These are phyloP conservation scores for Aramus guarauna DNA, from an alignment of 2,113 vertebrate species.

Conservation along the genomic window DNA sequence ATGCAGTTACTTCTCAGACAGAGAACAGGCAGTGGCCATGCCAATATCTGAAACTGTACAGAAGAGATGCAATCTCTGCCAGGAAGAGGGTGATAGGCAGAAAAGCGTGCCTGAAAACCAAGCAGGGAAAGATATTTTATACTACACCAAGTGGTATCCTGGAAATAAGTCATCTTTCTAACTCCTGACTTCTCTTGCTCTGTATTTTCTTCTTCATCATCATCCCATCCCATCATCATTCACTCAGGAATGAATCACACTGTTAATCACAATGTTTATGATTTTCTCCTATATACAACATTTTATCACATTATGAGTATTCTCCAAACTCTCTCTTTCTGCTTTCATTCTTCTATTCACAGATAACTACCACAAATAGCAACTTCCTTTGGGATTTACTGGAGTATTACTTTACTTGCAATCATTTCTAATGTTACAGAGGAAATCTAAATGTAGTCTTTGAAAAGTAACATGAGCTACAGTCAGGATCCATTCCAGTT, in stretches of 20 bases:
- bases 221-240: not conserved
- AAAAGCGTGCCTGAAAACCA: not conserved
- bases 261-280: not conserved
- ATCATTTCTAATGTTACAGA: not conserved
- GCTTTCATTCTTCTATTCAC: not conserved
- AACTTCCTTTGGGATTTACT: not conserved
- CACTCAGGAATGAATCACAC: not conserved
- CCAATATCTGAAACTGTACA: not conserved
- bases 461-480: not conserved
- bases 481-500: not conserved
- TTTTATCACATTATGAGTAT: not conserved
- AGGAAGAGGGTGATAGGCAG: not conserved
- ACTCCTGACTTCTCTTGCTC: not conserved
- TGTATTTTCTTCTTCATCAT: not conserved
- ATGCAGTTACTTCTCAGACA: not conserved
- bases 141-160: not conserved
- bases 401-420: not conserved
- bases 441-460: constrained; percentile 14
- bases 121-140: not conserved
- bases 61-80: not conserved
- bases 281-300: not conserved
- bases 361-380: not conserved
- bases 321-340: not conserved
- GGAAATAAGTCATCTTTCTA: not conserved
- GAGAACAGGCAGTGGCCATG: not conserved